Percentiles rank a stretch among this genome's conserved stretches.
Conservation (phyloP, 2,888 invertebrate species). For the Drosophila rellima region DNA sequence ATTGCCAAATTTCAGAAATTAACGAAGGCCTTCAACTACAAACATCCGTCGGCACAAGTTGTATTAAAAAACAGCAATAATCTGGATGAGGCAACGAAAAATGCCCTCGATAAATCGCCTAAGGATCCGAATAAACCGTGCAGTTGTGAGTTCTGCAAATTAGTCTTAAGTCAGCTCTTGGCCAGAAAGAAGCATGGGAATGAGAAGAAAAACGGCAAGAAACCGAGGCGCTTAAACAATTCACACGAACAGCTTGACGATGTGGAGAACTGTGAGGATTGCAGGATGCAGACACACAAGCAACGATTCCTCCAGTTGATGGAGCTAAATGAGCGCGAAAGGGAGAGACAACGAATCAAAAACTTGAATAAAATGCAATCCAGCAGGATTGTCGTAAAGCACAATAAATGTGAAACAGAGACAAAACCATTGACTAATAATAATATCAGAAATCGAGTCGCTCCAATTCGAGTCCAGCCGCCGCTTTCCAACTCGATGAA, state of each 20-base stretch:
- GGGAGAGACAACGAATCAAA: not conserved
- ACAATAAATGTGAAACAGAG: not conserved
- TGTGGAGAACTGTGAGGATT: not conserved
- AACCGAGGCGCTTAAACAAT: not conserved
- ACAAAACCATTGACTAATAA: not conserved
- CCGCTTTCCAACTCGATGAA: not conserved
- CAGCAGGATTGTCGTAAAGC: not conserved
- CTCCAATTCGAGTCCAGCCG: not conserved
- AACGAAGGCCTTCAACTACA: conserved; percentile 41
- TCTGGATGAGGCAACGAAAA: conserved; percentile 6
- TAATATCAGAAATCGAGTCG: not conserved
- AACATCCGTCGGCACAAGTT: not conserved
- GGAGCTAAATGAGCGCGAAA: not conserved
- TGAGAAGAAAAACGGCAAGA: conserved; percentile 27
- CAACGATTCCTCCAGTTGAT: not conserved
- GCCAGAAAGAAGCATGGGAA: conserved; percentile 14
- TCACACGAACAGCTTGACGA: not conserved
- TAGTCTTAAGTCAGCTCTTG: conserved; percentile 31
- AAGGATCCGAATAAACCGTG: conserved; percentile 8
- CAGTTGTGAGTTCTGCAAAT: conserved; percentile 48
- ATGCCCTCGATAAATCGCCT: not conserved
- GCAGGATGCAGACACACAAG: not conserved
- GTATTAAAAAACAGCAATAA: not conserved
- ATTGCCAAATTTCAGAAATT: conserved; percentile 46
- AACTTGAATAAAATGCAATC: conserved; percentile 4